Evolutionary conservation across 2,888 invertebrate species (phyloP).

Genomic region (Drosophila glabriapex): DNA sequence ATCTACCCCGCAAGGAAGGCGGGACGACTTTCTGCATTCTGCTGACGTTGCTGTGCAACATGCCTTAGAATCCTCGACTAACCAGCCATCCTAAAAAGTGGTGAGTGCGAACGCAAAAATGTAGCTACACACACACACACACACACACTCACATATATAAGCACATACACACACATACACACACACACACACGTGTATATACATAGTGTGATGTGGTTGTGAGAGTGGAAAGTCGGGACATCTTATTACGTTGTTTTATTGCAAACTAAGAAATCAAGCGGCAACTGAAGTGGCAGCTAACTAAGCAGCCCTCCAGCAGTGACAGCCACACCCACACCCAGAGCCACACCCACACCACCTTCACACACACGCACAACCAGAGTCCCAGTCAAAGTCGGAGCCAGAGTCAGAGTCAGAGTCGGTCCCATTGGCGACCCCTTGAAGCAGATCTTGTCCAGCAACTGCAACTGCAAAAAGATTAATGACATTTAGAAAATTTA

Average conservation of each 20-base stretch:
- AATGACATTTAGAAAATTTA: conserved; percentile 80
- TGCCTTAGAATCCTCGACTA: conserved; percentile 60
- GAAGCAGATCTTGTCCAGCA: conserved; percentile 26
- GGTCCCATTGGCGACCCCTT: not conserved
- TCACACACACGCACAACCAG: not conserved
- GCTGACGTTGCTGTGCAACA: conserved; percentile 30
- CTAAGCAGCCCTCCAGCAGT: conserved; percentile 26
- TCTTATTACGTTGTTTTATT: conserved; percentile 80
- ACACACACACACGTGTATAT: conserved; percentile 13
- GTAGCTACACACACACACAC: conserved; percentile 33
- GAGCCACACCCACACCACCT: not conserved
- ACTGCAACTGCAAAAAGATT: conserved; percentile 66
- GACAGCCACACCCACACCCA: not conserved
- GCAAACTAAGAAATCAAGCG: conserved; percentile 70
- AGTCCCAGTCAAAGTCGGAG: not conserved
- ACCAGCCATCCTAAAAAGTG: conserved; percentile 79
- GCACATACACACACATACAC: conserved; percentile 21
- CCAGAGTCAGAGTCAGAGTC: not conserved
- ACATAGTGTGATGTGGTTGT: conserved; percentile 41
- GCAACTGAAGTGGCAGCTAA: conserved; percentile 48
- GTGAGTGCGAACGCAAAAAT: conserved; percentile 49
- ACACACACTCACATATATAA: conserved; percentile 14
- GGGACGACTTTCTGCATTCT: conserved; percentile 8
- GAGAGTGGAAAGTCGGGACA: conserved; percentile 39
- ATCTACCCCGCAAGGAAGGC: not conserved